Conservation (phyloP, 2,797 vertebrate species). For the Hydrocynus forskahlii region DNA sequence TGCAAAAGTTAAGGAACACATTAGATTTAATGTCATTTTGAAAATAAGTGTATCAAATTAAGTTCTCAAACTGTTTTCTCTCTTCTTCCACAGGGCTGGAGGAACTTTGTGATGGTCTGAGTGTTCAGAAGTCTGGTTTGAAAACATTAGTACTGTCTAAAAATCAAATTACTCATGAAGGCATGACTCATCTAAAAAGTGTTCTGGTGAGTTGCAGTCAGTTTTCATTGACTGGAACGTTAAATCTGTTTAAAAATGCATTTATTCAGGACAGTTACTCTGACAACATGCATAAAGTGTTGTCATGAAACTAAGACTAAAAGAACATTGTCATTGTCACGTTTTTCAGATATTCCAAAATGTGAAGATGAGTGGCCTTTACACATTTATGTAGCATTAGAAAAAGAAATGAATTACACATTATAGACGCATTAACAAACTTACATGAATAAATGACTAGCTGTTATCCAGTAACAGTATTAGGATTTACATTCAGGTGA, state of each 20-base stretch:
- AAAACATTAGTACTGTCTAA: conserved; percentile 74
- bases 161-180: conserved; percentile 75
- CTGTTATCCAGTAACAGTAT: too few relatives aligned
- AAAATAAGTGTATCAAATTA: too few relatives aligned
- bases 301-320: conserved; percentile 28
- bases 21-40: too few relatives aligned
- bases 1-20: too few relatives aligned
- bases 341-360: too few relatives aligned
- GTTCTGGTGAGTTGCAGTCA: conserved; percentile 70
- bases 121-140: conserved; percentile 67
- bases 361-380: too few relatives aligned
- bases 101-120: conserved; percentile 79
- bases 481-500: too few relatives aligned
- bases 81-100: conserved; percentile 71
- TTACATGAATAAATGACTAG: too few relatives aligned
- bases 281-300: conserved; percentile 31
- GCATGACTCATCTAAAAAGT: conserved; percentile 74
- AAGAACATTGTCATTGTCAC: conserved; percentile 14
- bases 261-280: conserved; percentile 39
- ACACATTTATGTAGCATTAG: too few relatives aligned
- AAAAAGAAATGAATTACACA: too few relatives aligned
- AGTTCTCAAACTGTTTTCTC: not conserved
- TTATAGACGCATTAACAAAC: too few relatives aligned
- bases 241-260: conserved; percentile 14
- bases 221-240: conserved; percentile 27